Evolutionary conservation across 2,888 invertebrate species (phyloP).

Genomic region (Acanthosepion pharaonis): DNA sequence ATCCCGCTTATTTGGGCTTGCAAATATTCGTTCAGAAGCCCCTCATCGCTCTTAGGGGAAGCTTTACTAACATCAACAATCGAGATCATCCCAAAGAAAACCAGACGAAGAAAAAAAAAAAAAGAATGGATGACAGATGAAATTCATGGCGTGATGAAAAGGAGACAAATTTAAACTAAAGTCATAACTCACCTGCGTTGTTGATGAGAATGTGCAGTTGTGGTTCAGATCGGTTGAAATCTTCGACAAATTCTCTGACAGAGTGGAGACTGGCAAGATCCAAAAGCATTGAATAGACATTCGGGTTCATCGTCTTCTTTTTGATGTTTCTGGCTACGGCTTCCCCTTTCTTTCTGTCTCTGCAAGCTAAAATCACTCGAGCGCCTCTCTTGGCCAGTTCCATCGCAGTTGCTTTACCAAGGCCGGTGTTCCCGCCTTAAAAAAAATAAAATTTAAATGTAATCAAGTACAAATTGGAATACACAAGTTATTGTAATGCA

Average conservation of each 20-base stretch:
- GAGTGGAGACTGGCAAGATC: constrained; percentile 71
- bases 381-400: constrained; percentile 79
- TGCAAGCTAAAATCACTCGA: constrained; percentile 71
- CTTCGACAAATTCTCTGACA: constrained; percentile 70
- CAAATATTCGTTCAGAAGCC: too few species aligned
- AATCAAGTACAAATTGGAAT: too few species aligned
- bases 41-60: too few species aligned
- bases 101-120: too few species aligned
- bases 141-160: too few species aligned
- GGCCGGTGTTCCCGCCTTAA: constrained; percentile 87
- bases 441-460: constrained; percentile 75
- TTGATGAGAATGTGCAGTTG: constrained; percentile 72
- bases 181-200: constrained; percentile 71
- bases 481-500: too few species aligned
- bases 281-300: constrained; percentile 67
- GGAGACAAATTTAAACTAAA: too few species aligned
- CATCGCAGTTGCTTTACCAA: constrained; percentile 85
- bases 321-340: constrained; percentile 70
- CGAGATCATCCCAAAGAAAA: too few species aligned
- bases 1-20: too few species aligned
- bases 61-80: too few species aligned
- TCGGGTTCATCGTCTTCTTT: constrained; percentile 69
- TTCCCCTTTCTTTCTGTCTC: constrained; percentile 70
- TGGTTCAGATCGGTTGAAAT: constrained; percentile 66
- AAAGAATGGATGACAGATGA: too few species aligned